phyloP scores from a whole-genome alignment of 2,113 vertebrate genomes.

The Misgurnus mizolepis region DNA sequence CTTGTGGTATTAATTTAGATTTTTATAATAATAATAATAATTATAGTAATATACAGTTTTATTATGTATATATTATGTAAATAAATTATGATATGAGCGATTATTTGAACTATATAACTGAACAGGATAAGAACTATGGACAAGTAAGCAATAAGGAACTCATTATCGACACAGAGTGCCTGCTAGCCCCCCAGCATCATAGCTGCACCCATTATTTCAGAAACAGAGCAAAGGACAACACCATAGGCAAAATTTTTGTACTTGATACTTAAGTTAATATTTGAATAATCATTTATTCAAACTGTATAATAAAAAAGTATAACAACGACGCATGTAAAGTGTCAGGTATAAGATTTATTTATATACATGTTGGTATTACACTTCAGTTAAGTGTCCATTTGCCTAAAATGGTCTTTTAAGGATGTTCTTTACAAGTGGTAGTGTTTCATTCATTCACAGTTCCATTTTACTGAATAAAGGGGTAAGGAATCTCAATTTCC shows the following conservation, averaged over 20 bases:
- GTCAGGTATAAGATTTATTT: conserved; percentile 54
- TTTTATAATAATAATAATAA: too few relatives aligned
- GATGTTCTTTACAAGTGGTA: conserved; percentile 51
- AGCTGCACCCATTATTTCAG: not conserved
- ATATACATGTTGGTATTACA: conserved; percentile 59
- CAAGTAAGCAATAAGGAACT: too few relatives aligned
- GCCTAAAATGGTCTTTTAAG: conserved; percentile 37
- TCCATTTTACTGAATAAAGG: conserved; percentile 67
- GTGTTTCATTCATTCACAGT: conserved; percentile 57
- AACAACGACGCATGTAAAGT: conserved; percentile 31
- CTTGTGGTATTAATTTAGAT: too few relatives aligned
- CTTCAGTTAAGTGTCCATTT: conserved; percentile 54
- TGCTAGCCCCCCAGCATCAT: not conserved
- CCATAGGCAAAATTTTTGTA: not conserved
- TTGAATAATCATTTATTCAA: conserved; percentile 47
- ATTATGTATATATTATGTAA: too few relatives aligned
- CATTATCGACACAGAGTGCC: too few relatives aligned
- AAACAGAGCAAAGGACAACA: not conserved
- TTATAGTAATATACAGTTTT: too few relatives aligned
- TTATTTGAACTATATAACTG: too few relatives aligned
- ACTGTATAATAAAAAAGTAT: conserved; percentile 45
- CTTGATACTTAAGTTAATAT: not conserved
- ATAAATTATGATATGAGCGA: too few relatives aligned
- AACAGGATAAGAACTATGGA: too few relatives aligned
- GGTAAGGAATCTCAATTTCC: conserved; percentile 75